Conservation (phyloP, 2,797 vertebrate species). For the Chaenodraco wilsoni region DNA sequence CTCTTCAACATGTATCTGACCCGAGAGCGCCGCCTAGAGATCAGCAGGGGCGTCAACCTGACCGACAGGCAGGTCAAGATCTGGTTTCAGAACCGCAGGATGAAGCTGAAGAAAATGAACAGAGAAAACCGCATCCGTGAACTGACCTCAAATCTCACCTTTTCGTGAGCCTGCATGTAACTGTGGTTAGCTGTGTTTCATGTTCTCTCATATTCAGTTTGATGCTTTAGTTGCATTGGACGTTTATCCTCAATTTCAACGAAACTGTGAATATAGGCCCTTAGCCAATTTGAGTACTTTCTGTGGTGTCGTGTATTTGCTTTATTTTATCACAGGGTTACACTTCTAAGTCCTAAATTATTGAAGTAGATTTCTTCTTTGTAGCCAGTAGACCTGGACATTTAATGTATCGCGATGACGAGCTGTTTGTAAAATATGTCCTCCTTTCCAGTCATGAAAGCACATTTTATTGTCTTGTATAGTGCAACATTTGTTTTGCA, state of each 20-base stretch:
- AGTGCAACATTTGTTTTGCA: conserved; percentile 65
- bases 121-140: conserved; percentile 98
- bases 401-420: conserved; percentile 69
- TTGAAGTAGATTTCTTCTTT: conserved; percentile 59
- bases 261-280: conserved; percentile 74
- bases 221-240: conserved; percentile 70
- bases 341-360: conserved; percentile 81
- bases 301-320: conserved; percentile 74
- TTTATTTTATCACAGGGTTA: conserved; percentile 81
- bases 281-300: conserved; percentile 64
- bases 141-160: conserved; percentile 98
- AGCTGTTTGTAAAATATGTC: conserved; percentile 67
- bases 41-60: conserved; percentile 99
- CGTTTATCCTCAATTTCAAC: conserved; percentile 73
- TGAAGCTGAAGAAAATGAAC: conserved; percentile 99
- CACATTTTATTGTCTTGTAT: conserved; percentile 74
- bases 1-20: conserved; percentile 99
- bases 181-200: conserved; percentile 32
- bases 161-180: conserved; percentile 89
- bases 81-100: conserved; percentile 99
- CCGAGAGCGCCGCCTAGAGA: conserved; percentile 99
- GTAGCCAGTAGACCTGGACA: conserved; percentile 39
- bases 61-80: conserved; percentile 99
- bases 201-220: conserved; percentile 49
- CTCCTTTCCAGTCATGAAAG: conserved; percentile 74